phyloP scores from a whole-genome alignment of 2,888 invertebrate genomes.

The Cheilosia impressa region DNA sequence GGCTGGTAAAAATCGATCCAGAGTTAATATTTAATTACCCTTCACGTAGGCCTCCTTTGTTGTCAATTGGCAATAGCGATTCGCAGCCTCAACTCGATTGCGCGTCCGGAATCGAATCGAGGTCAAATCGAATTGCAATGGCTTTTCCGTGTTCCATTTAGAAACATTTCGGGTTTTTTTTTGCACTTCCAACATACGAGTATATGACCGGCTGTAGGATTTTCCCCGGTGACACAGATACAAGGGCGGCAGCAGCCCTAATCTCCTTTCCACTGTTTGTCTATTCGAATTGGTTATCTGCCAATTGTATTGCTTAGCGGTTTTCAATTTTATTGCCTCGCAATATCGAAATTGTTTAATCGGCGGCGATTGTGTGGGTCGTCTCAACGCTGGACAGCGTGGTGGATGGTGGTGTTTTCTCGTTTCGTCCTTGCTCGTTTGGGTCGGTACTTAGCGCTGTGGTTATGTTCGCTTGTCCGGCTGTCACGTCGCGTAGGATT shows the following conservation, averaged over 20 bases:
- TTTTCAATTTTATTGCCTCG: conserved; percentile 71
- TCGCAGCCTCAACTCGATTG: conserved; percentile 62
- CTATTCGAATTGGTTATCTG: conserved; percentile 69
- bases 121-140: conserved; percentile 68
- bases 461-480: conserved; percentile 20
- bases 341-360: conserved; percentile 74
- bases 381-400: conserved; percentile 43
- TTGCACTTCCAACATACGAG: neutral
- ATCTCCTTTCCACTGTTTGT: conserved; percentile 41
- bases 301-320: conserved; percentile 74
- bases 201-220: conserved; percentile 58
- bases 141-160: conserved; percentile 58
- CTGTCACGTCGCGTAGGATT: conserved; percentile 57
- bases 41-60: conserved; percentile 49
- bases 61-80: conserved; percentile 15
- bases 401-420: conserved; percentile 13
- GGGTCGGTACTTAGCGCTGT: conserved; percentile 31
- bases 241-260: conserved; percentile 9
- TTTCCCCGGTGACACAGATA: conserved; percentile 60
- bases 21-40: conserved; percentile 70
- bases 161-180: conserved; percentile 12
- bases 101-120: conserved; percentile 56
- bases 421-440: conserved; percentile 39
- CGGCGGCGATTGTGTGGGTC: conserved; percentile 61
- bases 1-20: conserved; percentile 50